These are phyloP conservation scores for Sciaenops ocellatus DNA, from an alignment of 2,797 vertebrate genomes.

Conservation along the genomic window DNA sequence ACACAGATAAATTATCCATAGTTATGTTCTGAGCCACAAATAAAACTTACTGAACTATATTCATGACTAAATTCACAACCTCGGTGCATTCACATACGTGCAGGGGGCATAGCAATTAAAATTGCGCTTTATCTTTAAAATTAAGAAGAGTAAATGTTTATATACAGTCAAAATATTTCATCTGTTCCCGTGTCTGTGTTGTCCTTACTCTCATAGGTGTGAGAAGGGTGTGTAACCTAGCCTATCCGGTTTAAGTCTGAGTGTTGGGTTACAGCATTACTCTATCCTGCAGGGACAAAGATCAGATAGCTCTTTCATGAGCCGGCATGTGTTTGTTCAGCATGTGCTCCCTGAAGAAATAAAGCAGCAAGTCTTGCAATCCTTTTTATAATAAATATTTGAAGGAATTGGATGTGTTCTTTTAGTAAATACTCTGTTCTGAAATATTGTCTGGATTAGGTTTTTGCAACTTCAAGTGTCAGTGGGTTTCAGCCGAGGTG, in stretches of 20 bases:
- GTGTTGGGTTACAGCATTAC: conserved; percentile 75
- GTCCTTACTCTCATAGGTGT: conserved; percentile 46
- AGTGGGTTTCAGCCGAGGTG: background rate
- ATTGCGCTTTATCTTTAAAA: background rate
- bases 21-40: background rate
- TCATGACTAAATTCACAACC: background rate
- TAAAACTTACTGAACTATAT: background rate
- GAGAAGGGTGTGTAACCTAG: conserved; percentile 64
- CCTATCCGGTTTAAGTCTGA: conserved; percentile 67
- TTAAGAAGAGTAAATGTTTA: background rate
- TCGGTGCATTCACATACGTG: background rate
- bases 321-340: conserved; percentile 45
- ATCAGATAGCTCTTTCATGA: conserved; percentile 72
- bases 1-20: background rate
- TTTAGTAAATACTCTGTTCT: background rate
- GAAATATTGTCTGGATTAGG: background rate
- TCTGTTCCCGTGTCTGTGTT: conserved; percentile 7
- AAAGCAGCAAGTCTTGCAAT: conserved; percentile 43
- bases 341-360: conserved; percentile 41
- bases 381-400: conserved; percentile 16
- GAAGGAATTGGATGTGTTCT: background rate
- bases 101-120: background rate
- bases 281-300: conserved; percentile 76
- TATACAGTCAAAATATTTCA: background rate
- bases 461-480: background rate